Evolutionary conservation across 2,113 vertebrate genomes (phyloP).

Genomic region (Alaudala cheleensis): DNA sequence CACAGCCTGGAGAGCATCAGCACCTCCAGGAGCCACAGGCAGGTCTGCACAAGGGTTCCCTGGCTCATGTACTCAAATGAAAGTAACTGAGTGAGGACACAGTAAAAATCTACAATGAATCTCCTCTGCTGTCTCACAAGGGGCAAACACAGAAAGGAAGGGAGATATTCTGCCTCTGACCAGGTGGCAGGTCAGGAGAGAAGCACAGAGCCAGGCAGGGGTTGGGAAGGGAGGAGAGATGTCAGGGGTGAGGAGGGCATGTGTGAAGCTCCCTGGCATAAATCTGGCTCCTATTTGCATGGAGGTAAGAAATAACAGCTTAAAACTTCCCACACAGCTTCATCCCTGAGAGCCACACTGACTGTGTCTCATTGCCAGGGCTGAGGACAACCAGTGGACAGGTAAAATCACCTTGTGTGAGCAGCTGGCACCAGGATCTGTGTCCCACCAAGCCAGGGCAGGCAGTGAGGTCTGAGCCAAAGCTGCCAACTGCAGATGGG

Average conservation of each 20-base stretch:
- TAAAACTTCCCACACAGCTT: not conserved
- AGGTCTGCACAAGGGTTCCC: no score
- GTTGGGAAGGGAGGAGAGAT: not conserved
- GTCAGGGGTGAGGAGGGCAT: not conserved
- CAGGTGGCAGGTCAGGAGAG: not conserved
- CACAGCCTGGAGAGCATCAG: no score
- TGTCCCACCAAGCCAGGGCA: not conserved
- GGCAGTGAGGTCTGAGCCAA: not conserved
- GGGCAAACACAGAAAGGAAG: not conserved
- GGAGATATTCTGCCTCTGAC: not conserved
- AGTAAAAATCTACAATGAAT: no score
- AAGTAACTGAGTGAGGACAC: no score
- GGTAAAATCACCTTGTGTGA: accelerated
- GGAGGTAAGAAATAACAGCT: not conserved
- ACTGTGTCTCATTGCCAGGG: not conserved
- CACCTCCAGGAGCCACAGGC: no score
- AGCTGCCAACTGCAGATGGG: not conserved
- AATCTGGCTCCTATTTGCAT: not conserved
- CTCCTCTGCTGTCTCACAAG: not conserved
- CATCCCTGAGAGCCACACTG: not conserved
- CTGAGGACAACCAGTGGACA: not conserved
- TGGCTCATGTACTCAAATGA: no score
- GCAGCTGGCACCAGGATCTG: not conserved
- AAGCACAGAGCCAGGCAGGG: not conserved
- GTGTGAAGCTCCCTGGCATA: not conserved